phyloP scores from a whole-genome alignment of 2,113 vertebrate genomes.

The Corvus hawaiiensis region DNA sequence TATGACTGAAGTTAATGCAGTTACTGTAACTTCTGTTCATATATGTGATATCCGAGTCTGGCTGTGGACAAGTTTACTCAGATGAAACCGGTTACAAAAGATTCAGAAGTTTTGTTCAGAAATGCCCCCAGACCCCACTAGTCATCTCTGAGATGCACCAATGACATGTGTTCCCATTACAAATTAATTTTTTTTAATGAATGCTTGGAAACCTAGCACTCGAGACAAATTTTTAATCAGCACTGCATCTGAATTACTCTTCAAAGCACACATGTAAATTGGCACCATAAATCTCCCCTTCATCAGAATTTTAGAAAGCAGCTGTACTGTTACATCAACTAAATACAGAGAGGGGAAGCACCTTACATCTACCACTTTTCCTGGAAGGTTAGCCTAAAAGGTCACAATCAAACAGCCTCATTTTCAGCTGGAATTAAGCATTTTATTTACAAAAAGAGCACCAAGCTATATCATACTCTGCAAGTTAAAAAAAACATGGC shows the following conservation, averaged over 20 bases:
- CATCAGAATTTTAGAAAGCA: background rate
- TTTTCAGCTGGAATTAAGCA: background rate
- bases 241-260: background rate
- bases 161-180: rapidly evolving
- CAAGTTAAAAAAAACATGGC: background rate
- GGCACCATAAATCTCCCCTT: background rate
- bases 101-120: background rate
- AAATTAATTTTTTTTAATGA: background rate
- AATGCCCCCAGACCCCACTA: background rate
- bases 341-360: background rate
- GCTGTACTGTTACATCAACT: background rate
- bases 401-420: background rate
- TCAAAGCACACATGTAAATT: background rate
- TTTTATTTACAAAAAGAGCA: background rate
- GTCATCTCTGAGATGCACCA: background rate
- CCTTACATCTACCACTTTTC: background rate
- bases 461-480: background rate
- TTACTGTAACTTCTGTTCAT: background rate
- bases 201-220: background rate
- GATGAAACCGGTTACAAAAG: background rate
- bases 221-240: background rate
- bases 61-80: background rate
- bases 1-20: background rate
- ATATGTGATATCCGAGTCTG: rapidly evolving
- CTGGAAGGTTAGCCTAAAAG: background rate